Evolutionary conservation across 2,888 invertebrate genomes (phyloP), one percentile per base, ranked within the genome.

Genomic region (Cabera pusaria): DNA sequence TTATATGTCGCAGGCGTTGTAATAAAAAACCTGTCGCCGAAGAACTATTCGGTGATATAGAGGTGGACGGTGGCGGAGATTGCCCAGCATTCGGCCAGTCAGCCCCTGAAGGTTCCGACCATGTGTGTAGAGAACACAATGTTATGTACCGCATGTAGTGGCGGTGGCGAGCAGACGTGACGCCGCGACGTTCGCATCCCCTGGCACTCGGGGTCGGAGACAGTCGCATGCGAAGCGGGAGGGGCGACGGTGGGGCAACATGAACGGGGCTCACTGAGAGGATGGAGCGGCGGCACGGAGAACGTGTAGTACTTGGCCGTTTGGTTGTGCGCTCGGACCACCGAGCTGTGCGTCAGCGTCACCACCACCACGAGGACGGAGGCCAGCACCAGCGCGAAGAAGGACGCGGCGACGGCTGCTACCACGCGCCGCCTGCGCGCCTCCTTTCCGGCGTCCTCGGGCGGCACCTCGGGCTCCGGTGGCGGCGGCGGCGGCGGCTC

Each of bases 341-440:
- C 92, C 58, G 92, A 91, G 79, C 93, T 91, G 84, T 93, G 93
- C 25, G 93, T 95, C 71, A 95, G 90, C 36, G 95, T 95, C 63
- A 95, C 91, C 68, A 95, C 92, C 69, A 95, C 94, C 63, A 93
- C 93, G 64, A 94, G 91, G 49, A 95, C 91, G 61, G 94, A 93
- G 42, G 94, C 92, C 62, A 93, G 90, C 55, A 93, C 91, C 62
- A 95, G 90, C 72, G 94, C 93, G 76, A 93, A 83, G 82, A 94
- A 94, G 17, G 93, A 93, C 17, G 91, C 93, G 52, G 94, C 90
- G 42, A 95, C 92, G 59, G 93, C 91, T 62, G 92, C 93, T 29
- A 93, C 93, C 55, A 94, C 92, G 54, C 92, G 91, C 41, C 93
- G 92, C 47, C 94, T 90, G 45, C 93, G 90, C 27, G 92, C 91